phyloP scores from a whole-genome alignment of 2,888 invertebrate genomes.

The Macrophya alboannulata region DNA sequence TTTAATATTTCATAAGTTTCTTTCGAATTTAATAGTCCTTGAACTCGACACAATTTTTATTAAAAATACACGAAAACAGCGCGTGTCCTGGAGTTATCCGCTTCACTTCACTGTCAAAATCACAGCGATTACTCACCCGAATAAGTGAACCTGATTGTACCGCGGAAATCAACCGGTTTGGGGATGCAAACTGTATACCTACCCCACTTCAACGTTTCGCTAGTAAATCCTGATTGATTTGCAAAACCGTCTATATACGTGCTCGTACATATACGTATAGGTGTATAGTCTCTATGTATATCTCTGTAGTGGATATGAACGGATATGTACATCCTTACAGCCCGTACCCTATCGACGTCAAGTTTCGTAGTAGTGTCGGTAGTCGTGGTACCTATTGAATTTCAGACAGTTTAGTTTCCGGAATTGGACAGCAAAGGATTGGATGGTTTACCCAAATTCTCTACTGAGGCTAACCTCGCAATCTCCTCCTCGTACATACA shows the following conservation, averaged over 20 bases:
- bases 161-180: neutral
- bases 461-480: slow-evolving; percentile 48
- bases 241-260: neutral
- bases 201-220: neutral
- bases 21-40: neutral
- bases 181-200: slow-evolving; percentile 24
- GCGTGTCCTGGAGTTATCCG: neutral
- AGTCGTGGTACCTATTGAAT: slow-evolving; percentile 39
- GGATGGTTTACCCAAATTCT: slow-evolving; percentile 49
- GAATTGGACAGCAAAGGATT: slow-evolving; percentile 57
- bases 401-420: slow-evolving; percentile 55
- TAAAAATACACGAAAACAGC: neutral
- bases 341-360: slow-evolving; percentile 25
- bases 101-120: slow-evolving; percentile 20
- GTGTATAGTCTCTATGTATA: neutral
- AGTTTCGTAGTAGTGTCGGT: slow-evolving; percentile 25
- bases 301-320: neutral
- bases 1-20: neutral
- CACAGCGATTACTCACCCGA: neutral
- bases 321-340: slow-evolving; percentile 26
- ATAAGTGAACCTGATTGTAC: slow-evolving; percentile 31
- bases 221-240: slow-evolving; percentile 20
- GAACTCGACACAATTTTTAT: neutral
- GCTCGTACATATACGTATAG: neutral
- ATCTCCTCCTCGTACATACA: slow-evolving; percentile 18